A percentile compares a stretch with the other conserved stretches of the same genome.
phyloP scores from a whole-genome alignment of 2,888 invertebrate genomes.

The Ormia ochracea region DNA sequence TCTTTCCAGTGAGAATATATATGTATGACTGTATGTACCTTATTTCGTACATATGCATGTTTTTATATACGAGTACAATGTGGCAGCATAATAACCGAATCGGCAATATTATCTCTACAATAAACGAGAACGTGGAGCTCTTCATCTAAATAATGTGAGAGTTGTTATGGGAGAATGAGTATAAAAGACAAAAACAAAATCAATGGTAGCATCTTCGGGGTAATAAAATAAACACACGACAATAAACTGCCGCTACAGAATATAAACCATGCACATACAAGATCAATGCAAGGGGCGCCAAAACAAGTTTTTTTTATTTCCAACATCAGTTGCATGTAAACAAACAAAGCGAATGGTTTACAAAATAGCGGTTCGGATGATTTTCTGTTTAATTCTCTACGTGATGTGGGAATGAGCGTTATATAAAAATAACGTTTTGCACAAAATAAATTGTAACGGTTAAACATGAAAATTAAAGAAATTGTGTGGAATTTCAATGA shows the following conservation, averaged over 20 bases:
- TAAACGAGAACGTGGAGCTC: no score
- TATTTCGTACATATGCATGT: no score
- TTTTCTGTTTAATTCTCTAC: neutral
- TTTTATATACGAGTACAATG: no score
- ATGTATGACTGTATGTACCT: neutral
- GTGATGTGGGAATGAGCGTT: neutral
- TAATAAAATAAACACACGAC: slow-evolving; percentile 26
- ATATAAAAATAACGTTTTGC: slow-evolving; percentile 23
- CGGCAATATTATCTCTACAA: no score
- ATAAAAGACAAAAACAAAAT: neutral
- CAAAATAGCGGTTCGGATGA: slow-evolving; percentile 2
- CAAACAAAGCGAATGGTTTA: slow-evolving; percentile 53
- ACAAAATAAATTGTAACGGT: slow-evolving; percentile 22
- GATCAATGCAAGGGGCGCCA: slow-evolving; percentile 54
- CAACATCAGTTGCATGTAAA: slow-evolving; percentile 58
- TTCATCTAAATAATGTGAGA: no score
- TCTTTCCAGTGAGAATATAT: neutral
- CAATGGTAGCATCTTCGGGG: slow-evolving; percentile 1
- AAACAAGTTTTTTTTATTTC: slow-evolving; percentile 39
- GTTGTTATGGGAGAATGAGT: neutral
- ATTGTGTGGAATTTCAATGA: neutral
- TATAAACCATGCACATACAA: slow-evolving; percentile 6
- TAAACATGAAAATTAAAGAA: neutral
- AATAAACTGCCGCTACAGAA: slow-evolving; percentile 2
- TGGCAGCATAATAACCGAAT: no score